Evolutionary conservation across 2,113 vertebrate species (phyloP), one percentile per base, ranked within the genome.

Genomic region (Grantiella picta): DNA sequence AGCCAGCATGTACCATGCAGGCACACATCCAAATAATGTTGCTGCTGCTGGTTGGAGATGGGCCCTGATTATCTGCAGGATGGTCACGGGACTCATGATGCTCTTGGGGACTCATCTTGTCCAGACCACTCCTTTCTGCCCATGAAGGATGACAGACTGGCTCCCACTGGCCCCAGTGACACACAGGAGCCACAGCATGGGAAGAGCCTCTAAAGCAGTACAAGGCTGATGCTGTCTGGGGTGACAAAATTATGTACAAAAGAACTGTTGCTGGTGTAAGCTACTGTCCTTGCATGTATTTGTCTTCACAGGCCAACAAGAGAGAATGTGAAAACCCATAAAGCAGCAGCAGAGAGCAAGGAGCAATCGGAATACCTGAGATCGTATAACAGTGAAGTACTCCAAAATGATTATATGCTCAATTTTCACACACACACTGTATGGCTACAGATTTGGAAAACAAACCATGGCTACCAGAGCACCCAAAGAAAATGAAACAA

Each of bases 181-280:
- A 35, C 44, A 40, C 29, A n/a, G 31, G 9, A 40, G 12, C 19
- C 35, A 27, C 1, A 8, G 20, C 18, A 49, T 0, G 0, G 24
- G 60, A n/a, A 66, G 29, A 82, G 28, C 27, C 24, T 31, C 56
- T 36, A 22, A 36, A 59, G 33, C 4, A 1, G 25, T 21, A 35
- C 4, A 0, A 91, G 42, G 14, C 20, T 2, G 11, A 28, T 49
- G 61, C 31, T 84, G 15, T 6, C 49, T 28, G 61, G 47, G 31
- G 12, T 73, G 66, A 65, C 35, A 57, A 86, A 83, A 84, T 54
- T 7, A 45, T 0, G 0, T 23, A 45, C 50, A 54, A 84, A 81
- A 59, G 21, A 47, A 29, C 35, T 16, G 8, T 12, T 50, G 50
- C 65, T 79, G 42, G 16, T 19, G 23, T 28, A 61, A 49, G 65